Percentiles rank a stretch among this genome's conserved stretches.
Conservation (phyloP, 2,888 invertebrate genomes). For the Notodonta dromedarius region DNA sequence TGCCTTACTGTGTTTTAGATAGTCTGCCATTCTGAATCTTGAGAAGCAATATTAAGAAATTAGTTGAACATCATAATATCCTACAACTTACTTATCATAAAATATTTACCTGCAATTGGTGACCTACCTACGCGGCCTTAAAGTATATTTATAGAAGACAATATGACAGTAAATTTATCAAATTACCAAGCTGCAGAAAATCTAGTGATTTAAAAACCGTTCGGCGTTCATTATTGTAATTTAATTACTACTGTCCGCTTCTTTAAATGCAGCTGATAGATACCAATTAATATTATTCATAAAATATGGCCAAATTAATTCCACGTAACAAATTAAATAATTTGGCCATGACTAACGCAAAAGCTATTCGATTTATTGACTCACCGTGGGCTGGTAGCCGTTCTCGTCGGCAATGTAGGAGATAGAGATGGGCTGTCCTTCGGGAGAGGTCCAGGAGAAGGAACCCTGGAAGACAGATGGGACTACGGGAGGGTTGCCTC, state of each 20-base stretch:
- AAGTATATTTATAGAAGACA: neutral
- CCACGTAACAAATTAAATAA: neutral
- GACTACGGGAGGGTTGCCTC: slow-evolving; percentile 65
- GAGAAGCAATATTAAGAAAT: too few species aligned
- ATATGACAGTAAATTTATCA: neutral
- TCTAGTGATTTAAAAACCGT: neutral
- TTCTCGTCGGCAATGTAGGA: slow-evolving; percentile 87
- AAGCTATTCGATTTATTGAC: slow-evolving; percentile 12
- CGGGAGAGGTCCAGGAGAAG: slow-evolving; percentile 84
- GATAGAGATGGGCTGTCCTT: slow-evolving; percentile 85
- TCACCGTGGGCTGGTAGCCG: slow-evolving; percentile 86
- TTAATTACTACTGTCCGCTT: slow-evolving; percentile 4
- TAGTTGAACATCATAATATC: too few species aligned
- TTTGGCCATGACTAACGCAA: neutral
- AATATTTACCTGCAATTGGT: neutral
- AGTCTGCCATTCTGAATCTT: too few species aligned
- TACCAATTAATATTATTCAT: slow-evolving; percentile 2
- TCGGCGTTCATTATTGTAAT: neutral
- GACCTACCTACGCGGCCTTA: neutral
- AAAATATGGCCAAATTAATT: slow-evolving; percentile 3
- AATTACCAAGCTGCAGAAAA: neutral
- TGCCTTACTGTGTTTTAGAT: too few species aligned
- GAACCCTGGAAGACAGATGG: slow-evolving; percentile 78
- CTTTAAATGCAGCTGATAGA: slow-evolving; percentile 4
- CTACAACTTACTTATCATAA: too few species aligned